Evolutionary conservation across 2,113 vertebrate genomes (phyloP).

Genomic region (Oenanthe oenanthe): DNA sequence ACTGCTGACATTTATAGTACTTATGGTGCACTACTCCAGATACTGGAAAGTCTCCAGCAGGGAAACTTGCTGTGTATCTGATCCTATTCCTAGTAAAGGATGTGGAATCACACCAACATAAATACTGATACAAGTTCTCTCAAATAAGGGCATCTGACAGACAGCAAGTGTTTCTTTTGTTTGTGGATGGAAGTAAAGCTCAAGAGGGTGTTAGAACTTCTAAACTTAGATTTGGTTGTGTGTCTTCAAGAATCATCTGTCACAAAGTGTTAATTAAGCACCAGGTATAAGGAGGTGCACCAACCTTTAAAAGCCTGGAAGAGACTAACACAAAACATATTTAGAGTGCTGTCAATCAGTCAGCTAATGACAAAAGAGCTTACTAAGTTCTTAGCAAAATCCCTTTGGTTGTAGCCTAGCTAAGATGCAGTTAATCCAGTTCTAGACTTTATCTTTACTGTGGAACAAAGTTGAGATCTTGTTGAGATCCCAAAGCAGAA

Average conservation of each 20-base stretch:
- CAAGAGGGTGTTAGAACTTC: background rate
- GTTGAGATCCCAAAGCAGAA: slow-evolving; percentile 4
- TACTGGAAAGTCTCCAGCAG: slow-evolving; percentile 17
- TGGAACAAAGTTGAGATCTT: background rate
- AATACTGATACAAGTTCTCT: slow-evolving; percentile 18
- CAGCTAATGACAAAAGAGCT: background rate
- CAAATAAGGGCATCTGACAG: slow-evolving; percentile 9
- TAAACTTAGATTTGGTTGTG: background rate
- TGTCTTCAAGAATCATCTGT: background rate
- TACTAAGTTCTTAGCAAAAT: background rate
- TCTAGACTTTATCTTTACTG: background rate
- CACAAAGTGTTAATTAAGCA: background rate
- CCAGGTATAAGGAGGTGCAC: background rate
- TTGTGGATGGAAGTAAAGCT: background rate
- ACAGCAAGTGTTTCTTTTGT: background rate
- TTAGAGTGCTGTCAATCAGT: background rate
- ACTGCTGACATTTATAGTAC: background rate
- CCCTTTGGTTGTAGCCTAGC: background rate
- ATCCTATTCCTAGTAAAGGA: slow-evolving; percentile 1
- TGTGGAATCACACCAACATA: background rate
- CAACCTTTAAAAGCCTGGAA: background rate
- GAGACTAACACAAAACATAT: background rate
- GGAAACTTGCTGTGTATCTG: slow-evolving; percentile 46
- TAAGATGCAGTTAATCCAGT: slow-evolving; percentile 1
- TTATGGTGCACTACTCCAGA: slow-evolving; percentile 21